Conservation (phyloP, 2,113 vertebrate genomes). For the Spea multiplicata region DNA sequence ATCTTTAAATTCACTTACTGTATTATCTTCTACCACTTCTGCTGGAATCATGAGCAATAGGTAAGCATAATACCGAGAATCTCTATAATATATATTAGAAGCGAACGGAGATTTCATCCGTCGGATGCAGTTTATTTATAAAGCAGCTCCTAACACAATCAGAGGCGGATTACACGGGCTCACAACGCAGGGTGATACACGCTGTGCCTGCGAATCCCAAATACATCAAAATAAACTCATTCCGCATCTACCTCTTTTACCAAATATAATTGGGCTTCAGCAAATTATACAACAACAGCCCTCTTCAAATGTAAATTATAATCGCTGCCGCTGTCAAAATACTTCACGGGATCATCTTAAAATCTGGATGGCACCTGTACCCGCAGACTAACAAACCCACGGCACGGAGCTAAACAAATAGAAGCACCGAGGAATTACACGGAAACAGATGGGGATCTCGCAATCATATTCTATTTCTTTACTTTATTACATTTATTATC, state of each 20-base stretch:
- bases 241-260: not conserved
- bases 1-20: no score
- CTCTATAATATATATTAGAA: no score
- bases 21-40: no score
- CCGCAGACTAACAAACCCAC: not conserved
- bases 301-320: not conserved
- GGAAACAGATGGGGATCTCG: no score
- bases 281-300: not conserved
- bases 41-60: no score
- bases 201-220: not conserved
- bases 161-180: not conserved
- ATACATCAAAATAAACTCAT: conserved; percentile 3
- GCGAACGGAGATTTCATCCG: no score
- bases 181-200: not conserved
- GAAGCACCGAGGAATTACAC: no score
- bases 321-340: not conserved
- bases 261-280: conserved; percentile 2
- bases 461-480: no score
- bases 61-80: no score
- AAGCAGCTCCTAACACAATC: not conserved
- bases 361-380: not conserved
- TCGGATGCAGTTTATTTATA: not conserved
- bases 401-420: no score
- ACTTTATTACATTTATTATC: no score
- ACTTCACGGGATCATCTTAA: not conserved